Conservation (phyloP, 2,888 invertebrate genomes). For the Ennomos quercinarius region DNA sequence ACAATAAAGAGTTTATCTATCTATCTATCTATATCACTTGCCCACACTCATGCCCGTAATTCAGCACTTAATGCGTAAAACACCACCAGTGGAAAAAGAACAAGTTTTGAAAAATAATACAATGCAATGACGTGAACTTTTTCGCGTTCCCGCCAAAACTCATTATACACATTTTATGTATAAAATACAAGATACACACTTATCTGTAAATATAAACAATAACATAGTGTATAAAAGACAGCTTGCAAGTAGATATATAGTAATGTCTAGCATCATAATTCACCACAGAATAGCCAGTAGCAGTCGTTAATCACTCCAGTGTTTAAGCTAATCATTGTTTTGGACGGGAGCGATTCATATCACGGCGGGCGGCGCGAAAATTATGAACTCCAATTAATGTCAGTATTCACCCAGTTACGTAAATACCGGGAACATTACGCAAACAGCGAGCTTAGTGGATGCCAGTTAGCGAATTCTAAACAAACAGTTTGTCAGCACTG, state of each 20-base stretch:
- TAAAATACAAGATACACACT: no score
- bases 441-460: slow-evolving; percentile 25
- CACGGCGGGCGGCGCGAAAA: slow-evolving; percentile 44
- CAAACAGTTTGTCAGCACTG: slow-evolving; percentile 1
- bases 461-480: slow-evolving; percentile 12
- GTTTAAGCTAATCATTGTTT: slow-evolving; percentile 41
- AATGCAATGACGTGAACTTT: no score
- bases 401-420: slow-evolving; percentile 45
- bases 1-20: no score
- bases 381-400: slow-evolving; percentile 53
- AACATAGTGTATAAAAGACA: background rate
- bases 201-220: no score
- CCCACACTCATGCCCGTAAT: no score
- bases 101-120: no score
- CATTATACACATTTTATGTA: no score
- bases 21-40: no score
- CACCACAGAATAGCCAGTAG: slow-evolving; percentile 14
- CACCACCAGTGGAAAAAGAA: no score
- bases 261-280: slow-evolving; percentile 9
- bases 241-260: slow-evolving; percentile 12
- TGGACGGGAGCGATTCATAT: slow-evolving; percentile 38
- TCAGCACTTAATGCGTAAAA: no score
- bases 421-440: slow-evolving; percentile 45
- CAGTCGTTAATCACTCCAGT: slow-evolving; percentile 28
- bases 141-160: no score